Conservation (phyloP, 1,140 invertebrate species). For the Agraylea sexmaculata region DNA sequence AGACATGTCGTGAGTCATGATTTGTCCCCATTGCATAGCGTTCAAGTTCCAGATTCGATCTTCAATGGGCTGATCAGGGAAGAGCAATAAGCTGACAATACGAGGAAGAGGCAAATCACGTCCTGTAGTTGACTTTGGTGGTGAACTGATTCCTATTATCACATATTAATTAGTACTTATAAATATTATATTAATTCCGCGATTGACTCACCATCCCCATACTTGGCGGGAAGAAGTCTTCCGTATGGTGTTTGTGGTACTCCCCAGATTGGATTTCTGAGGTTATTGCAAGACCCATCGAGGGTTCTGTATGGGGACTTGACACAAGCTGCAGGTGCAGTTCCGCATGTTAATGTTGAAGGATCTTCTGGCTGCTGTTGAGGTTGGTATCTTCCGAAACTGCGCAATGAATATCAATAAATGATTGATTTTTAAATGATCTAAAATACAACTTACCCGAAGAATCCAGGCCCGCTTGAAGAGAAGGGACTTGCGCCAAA, state of each 20-base stretch:
- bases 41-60: constrained; percentile 60
- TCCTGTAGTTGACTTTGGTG: constrained; percentile 47
- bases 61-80: constrained; percentile 51
- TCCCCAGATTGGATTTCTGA: constrained; percentile 58
- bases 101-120: constrained; percentile 56
- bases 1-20: constrained; percentile 79
- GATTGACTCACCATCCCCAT: constrained; percentile 69
- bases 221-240: constrained; percentile 67
- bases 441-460: constrained; percentile 3
- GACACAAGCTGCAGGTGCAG: constrained; percentile 15
- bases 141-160: constrained; percentile 49
- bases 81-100: constrained; percentile 54
- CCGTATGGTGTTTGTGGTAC: constrained; percentile 53
- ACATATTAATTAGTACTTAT: constrained; percentile 15
- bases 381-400: not conserved
- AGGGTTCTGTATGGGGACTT: constrained; percentile 55
- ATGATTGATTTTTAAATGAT: not conserved
- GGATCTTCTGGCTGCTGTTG: constrained; percentile 14
- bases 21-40: constrained; percentile 81
- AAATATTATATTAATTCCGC: too few relatives aligned
- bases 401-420: constrained; percentile 2
- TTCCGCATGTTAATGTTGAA: constrained; percentile 17
- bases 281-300: constrained; percentile 81
- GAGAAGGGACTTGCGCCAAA: not conserved
- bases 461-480: constrained; percentile 4